Evolutionary conservation across 1,140 invertebrate genomes (phyloP).

Genomic region (Plodia interpunctella): DNA sequence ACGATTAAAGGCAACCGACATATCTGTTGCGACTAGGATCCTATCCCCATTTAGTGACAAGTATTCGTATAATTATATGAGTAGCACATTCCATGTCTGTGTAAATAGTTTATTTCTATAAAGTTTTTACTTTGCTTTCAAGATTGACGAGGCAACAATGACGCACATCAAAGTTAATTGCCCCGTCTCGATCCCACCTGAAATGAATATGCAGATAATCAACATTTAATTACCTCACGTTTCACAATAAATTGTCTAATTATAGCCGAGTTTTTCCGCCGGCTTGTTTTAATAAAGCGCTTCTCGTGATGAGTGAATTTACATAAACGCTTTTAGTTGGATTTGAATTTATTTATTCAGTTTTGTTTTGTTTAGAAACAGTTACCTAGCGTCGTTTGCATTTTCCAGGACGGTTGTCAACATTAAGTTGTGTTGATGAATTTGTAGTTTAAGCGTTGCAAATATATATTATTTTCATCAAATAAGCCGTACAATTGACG

Average conservation of each 20-base stretch:
- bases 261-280: not conserved
- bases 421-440: too few species aligned
- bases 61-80: too few species aligned
- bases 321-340: not conserved
- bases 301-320: not conserved
- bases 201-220: not conserved
- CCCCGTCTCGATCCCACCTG: not conserved
- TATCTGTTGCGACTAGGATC: too few species aligned
- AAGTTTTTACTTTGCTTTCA: not conserved
- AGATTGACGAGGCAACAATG: slow-evolving; percentile 12
- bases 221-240: slow-evolving; percentile 2
- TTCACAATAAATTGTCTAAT: not conserved
- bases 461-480: too few species aligned
- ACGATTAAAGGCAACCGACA: too few species aligned
- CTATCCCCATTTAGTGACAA: too few species aligned
- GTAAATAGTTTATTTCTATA: not conserved
- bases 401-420: not conserved
- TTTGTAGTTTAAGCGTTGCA: too few species aligned
- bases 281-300: not conserved
- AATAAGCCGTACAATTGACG: too few species aligned
- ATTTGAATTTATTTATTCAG: slow-evolving; percentile 1
- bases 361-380: not conserved
- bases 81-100: too few species aligned
- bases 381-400: not conserved
- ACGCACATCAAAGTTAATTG: slow-evolving; percentile 12